Percentiles rank a stretch among this genome's conserved stretches.
These are phyloP conservation scores for Salvelinus namaycush DNA, from an alignment of 2,113 vertebrate species.

Conservation along the genomic window DNA sequence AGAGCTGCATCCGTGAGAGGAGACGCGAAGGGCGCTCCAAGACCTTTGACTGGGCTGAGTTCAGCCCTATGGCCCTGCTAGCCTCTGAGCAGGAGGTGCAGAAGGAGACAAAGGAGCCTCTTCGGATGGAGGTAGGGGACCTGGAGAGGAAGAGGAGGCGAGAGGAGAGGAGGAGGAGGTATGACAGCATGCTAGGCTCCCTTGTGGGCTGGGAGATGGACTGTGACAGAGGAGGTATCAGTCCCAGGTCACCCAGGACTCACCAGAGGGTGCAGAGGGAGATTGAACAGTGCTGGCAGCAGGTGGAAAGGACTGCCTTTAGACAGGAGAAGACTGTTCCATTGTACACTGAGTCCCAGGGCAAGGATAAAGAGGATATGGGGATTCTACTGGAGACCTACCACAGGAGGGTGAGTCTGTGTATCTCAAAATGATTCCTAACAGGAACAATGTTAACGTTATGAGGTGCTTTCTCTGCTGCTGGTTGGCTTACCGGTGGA, in stretches of 20 bases:
- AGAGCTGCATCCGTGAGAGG: slow-evolving; percentile 33
- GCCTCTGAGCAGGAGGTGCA: not conserved
- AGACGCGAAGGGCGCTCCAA: slow-evolving; percentile 46
- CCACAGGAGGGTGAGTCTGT: slow-evolving; percentile 53
- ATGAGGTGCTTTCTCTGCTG: not conserved
- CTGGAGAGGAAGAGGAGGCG: slow-evolving; percentile 58
- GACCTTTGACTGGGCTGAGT: slow-evolving; percentile 67
- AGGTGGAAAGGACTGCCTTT: slow-evolving; percentile 62
- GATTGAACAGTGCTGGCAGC: slow-evolving; percentile 68
- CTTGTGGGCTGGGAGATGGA: slow-evolving; percentile 22
- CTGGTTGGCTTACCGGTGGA: not conserved
- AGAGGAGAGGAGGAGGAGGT: slow-evolving; percentile 64
- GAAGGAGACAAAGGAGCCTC: not conserved
- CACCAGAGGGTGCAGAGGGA: slow-evolving; percentile 54
- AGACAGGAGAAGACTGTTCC: slow-evolving; percentile 46
- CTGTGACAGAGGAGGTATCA: not conserved
- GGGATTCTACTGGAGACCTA: slow-evolving; percentile 56
- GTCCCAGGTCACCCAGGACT: slow-evolving; percentile 17
- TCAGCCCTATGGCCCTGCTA: slow-evolving; percentile 28
- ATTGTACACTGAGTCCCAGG: slow-evolving; percentile 27
- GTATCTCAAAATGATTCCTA: not conserved
- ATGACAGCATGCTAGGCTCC: slow-evolving; percentile 62
- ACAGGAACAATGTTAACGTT: not conserved
- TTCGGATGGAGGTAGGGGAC: slow-evolving; percentile 38
- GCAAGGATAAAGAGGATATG: slow-evolving; percentile 20